A percentile compares a stretch with the other conserved stretches of the same genome.
Conservation (phyloP, 2,113 vertebrate species). For the Bufo bufo region DNA sequence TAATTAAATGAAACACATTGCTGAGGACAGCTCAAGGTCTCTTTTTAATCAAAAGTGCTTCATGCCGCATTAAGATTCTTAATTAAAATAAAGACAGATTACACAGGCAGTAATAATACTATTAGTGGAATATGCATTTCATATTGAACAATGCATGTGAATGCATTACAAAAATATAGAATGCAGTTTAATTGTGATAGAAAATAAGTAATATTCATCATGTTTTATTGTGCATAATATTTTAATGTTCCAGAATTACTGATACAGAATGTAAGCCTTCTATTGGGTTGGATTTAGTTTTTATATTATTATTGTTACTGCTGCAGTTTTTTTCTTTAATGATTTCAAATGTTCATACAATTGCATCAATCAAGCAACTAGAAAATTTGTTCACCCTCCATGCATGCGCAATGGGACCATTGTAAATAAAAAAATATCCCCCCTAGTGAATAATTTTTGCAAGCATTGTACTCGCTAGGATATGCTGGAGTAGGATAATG, state of each 20-base stretch:
- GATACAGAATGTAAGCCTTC: neutral
- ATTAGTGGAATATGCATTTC: conserved; percentile 12
- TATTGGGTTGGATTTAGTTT: neutral
- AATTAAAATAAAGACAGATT: conserved; percentile 38
- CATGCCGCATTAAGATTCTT: conserved; percentile 44
- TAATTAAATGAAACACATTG: conserved; percentile 35
- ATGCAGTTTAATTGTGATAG: neutral
- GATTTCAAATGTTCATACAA: neutral
- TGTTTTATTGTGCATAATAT: neutral
- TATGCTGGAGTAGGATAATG: neutral
- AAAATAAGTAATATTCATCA: neutral
- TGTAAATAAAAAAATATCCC: neutral
- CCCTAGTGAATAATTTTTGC: neutral
- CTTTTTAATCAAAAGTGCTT: conserved; percentile 30
- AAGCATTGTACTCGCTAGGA: neutral
- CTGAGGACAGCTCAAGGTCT: conserved; percentile 33
- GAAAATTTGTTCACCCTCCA: neutral
- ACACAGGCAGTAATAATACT: conserved; percentile 16
- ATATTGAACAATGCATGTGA: neutral
- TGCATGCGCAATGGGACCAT: neutral
- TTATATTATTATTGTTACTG: neutral
- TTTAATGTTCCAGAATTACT: conserved; percentile 13
- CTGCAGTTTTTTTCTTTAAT: neutral
- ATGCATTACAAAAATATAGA: neutral
- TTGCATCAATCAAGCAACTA: neutral